These are phyloP conservation scores for Caenorhabditis latens DNA, from an alignment of 1,140 invertebrate genomes.

Conservation along the genomic window DNA sequence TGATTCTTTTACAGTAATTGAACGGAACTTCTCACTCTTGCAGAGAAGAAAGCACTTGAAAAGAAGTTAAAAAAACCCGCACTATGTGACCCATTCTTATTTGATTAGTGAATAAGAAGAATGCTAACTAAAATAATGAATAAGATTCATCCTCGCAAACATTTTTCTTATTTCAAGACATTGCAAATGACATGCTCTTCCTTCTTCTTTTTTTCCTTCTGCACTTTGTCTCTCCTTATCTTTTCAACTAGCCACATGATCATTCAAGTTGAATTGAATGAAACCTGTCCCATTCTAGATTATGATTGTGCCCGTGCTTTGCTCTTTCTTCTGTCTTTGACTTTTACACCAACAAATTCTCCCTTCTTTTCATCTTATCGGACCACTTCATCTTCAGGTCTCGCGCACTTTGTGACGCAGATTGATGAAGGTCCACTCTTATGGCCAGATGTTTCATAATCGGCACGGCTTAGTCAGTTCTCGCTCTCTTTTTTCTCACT, in stretches of 20 bases:
- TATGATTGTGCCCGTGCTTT: too few species aligned
- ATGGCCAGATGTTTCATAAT: conserved; percentile 46
- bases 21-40: too few species aligned
- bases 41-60: background rate
- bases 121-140: background rate
- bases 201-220: background rate
- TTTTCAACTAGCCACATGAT: background rate
- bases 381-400: conserved; percentile 37
- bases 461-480: conserved; percentile 13
- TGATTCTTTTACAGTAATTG: too few species aligned
- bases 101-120: conserved; percentile 45
- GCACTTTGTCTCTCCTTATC: background rate
- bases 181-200: conserved; percentile 2
- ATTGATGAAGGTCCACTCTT: conserved; percentile 33
- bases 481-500: background rate
- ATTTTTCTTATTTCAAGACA: background rate
- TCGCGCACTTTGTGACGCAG: conserved; percentile 43
- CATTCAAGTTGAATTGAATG: background rate
- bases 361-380: conserved; percentile 11
- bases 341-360: background rate
- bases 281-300: too few species aligned
- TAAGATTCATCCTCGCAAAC: background rate
- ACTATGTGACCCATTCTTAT: background rate
- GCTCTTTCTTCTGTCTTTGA: too few species aligned
- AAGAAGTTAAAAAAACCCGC: background rate